Evolutionary conservation across 2,113 vertebrate species (phyloP), one percentile per base, ranked within the genome.

Genomic region (Pedetes capensis): DNA sequence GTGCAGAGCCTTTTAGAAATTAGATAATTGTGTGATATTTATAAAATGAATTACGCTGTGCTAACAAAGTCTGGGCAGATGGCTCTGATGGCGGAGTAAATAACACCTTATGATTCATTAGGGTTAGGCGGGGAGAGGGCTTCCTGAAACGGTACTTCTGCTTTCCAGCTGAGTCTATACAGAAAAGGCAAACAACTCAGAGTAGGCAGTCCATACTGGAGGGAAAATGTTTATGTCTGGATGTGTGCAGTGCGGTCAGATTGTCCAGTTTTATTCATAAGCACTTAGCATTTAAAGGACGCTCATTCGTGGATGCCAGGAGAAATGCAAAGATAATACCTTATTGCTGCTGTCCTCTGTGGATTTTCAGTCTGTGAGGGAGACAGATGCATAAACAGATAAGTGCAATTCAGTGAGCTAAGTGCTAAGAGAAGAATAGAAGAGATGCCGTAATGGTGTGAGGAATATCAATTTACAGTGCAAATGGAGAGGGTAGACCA

Each of bases 21-120:
- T 95, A 51, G 59, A 92, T 97, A 93, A n/a, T 61, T 93, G n/a
- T 90, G 86, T 95, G 96, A 97, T 94, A 97, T 89, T 95, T 97
- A 97, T 93, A 94, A 97, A 96, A 72, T 59, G 85, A 91, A 94
- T 95, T 95, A 87, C 18, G 0, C 3, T 47, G 47, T 68, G 53
- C 95, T 87, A 85, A 92, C 95, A 71, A 87, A 44, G 91, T 93
- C 96, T 68, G 96, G 93, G 83, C 87, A 96, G 87, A 79, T 96
- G 64, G 88, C 63, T 90, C 92, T 82, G 47, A 93, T 53, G 55
- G 51, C 80, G 64, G 93, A 94, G 89, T 88, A 83, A 75, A 94
- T 89, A 81, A 63, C 80, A 85, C 79, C 29, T 94, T 88, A 64
- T 96, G 95, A 97, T 95, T 96, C 84, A 97, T 96, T 92, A 94